Percentiles rank a stretch among this genome's conserved stretches.
Evolutionary conservation across 2,113 vertebrate species (phyloP).

Genomic region (Hemicordylus capensis): DNA sequence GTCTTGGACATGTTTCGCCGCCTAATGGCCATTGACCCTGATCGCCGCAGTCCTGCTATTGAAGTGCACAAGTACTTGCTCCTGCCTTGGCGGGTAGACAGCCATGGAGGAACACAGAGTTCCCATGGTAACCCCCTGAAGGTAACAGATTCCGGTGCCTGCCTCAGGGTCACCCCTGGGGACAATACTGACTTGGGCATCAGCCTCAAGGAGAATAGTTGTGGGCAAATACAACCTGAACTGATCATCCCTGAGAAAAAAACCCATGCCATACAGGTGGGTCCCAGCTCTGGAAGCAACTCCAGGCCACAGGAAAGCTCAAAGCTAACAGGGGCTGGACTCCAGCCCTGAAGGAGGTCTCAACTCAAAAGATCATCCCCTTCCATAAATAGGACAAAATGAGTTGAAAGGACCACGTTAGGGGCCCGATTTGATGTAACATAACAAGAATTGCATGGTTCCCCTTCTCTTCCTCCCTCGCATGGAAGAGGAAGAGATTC

Average conservation of each 20-base stretch:
- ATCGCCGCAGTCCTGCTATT: constrained; percentile 78
- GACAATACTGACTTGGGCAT: neutral
- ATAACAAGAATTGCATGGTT: no score
- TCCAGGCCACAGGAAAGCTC: neutral
- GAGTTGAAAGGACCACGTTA: neutral
- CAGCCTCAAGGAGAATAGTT: neutral
- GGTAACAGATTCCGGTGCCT: neutral
- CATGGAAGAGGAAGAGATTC: no score
- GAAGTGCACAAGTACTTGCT: constrained; percentile 76
- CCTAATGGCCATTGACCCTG: constrained; percentile 82
- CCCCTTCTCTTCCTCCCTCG: no score
- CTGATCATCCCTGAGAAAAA: constrained; percentile 1
- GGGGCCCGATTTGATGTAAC: no score
- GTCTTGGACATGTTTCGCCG: constrained; percentile 81
- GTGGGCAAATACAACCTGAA: neutral
- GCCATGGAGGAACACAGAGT: constrained; percentile 43
- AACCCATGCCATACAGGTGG: constrained; percentile 21
- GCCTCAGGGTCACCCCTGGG: neutral
- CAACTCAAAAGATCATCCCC: neutral
- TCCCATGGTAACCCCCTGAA: constrained; percentile 46
- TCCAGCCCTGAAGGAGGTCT: constrained; percentile 17
- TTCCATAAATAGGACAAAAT: neutral
- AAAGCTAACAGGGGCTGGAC: neutral
- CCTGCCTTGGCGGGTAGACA: constrained; percentile 48
- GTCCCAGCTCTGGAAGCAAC: neutral